A percentile compares a stretch with the other conserved stretches of the same genome.
These are phyloP conservation scores for Aphyosemion australe DNA, from an alignment of 2,113 vertebrate species.

Conservation along the genomic window DNA sequence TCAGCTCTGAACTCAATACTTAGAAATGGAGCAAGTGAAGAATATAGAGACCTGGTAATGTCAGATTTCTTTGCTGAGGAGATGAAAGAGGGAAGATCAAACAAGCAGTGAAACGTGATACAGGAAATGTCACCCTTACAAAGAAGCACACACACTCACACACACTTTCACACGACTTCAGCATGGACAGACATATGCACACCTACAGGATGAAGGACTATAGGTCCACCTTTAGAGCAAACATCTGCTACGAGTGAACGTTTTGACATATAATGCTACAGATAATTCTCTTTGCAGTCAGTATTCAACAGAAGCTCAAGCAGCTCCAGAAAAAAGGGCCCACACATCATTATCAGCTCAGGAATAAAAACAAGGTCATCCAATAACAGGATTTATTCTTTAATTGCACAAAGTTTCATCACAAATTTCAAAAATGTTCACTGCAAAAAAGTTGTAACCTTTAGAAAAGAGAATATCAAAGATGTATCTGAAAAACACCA, in stretches of 20 bases:
- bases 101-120: slow-evolving; percentile 64
- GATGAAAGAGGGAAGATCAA: slow-evolving; percentile 77
- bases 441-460: no score
- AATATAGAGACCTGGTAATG: slow-evolving; percentile 65
- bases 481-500: no score
- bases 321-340: neutral
- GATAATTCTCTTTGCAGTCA: slow-evolving; percentile 34
- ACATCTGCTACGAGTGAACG: slow-evolving; percentile 1
- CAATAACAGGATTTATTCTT: no score
- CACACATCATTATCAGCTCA: neutral
- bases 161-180: slow-evolving; percentile 17
- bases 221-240: slow-evolving; percentile 28
- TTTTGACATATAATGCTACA: slow-evolving; percentile 10
- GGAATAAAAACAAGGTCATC: no score
- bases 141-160: slow-evolving; percentile 21
- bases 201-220: slow-evolving; percentile 15
- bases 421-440: neutral
- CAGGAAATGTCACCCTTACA: slow-evolving; percentile 67
- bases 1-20: slow-evolving; percentile 22
- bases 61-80: slow-evolving; percentile 74
- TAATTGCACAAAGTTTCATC: neutral
- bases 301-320: slow-evolving; percentile 47
- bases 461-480: no score
- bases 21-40: slow-evolving; percentile 46
- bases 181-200: slow-evolving; percentile 22